Conservation (phyloP, 1,140 invertebrate species). For the Paralvinella palmiformis region DNA sequence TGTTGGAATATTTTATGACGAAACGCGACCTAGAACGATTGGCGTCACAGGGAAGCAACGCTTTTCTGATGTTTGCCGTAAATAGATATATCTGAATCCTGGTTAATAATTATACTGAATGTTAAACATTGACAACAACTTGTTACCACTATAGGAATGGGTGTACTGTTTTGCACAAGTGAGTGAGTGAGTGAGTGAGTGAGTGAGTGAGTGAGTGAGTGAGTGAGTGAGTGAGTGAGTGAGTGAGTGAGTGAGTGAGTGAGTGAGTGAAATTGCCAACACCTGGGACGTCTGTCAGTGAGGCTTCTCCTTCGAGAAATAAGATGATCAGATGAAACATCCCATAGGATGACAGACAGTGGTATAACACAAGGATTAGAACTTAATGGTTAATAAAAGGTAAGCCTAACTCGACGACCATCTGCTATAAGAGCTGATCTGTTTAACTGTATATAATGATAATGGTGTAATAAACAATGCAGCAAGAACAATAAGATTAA, state of each 20-base stretch:
- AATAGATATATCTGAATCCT: not conserved
- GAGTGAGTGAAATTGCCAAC: too few relatives aligned
- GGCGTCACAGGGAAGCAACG: not conserved
- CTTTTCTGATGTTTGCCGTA: not conserved
- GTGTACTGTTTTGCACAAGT: not conserved
- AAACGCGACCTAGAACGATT: too few relatives aligned
- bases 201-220: constrained; percentile 7
- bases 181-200: not conserved
- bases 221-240: not conserved
- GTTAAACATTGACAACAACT: not conserved
- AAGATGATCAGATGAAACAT: too few relatives aligned
- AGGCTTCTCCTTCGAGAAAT: too few relatives aligned
- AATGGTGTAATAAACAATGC: too few relatives aligned
- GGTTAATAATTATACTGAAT: not conserved
- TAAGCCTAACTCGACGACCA: too few relatives aligned
- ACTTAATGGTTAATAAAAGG: too few relatives aligned
- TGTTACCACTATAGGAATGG: not conserved
- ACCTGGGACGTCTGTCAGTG: not conserved
- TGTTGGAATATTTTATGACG: too few relatives aligned
- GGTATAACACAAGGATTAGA: too few relatives aligned
- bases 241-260: not conserved
- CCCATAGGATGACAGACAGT: not conserved
- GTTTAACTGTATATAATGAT: too few relatives aligned
- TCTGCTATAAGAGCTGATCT: too few relatives aligned
- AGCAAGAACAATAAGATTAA: too few relatives aligned